Evolutionary conservation across 2,888 invertebrate species (phyloP).

Genomic region (Troilus luridus): DNA sequence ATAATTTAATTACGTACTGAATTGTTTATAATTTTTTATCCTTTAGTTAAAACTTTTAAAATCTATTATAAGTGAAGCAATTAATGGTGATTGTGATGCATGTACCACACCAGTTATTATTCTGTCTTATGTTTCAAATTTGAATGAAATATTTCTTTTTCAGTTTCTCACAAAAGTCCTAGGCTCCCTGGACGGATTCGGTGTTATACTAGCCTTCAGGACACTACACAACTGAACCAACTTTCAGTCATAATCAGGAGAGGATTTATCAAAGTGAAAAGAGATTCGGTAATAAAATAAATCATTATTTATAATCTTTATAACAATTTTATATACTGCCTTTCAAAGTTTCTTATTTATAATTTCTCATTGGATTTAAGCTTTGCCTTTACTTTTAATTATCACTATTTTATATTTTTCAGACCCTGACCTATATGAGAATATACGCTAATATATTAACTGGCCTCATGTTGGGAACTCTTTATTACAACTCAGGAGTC

Average conservation of each 20-base stretch:
- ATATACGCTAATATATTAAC: constrained; percentile 81
- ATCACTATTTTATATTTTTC: constrained; percentile 66
- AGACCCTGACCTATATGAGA: constrained; percentile 85
- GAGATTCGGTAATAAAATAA: constrained; percentile 65
- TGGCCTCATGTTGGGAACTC: constrained; percentile 82
- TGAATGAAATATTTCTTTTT: neutral
- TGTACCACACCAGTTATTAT: too few relatives aligned
- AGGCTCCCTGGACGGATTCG: constrained; percentile 63
- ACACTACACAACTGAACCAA: constrained; percentile 81
- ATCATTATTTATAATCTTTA: neutral
- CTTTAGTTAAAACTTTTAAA: neutral
- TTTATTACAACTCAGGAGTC: constrained; percentile 82
- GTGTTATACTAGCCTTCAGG: constrained; percentile 71
- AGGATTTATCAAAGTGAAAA: constrained; percentile 80
- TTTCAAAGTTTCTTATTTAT: neutral
- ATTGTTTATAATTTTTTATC: neutral
- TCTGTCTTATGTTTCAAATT: neutral
- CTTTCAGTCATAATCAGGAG: constrained; percentile 79
- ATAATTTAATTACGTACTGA: neutral
- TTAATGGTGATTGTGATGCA: too few relatives aligned
- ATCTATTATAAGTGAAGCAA: too few relatives aligned
- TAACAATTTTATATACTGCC: neutral
- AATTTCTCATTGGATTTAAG: neutral
- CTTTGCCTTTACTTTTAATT: neutral
- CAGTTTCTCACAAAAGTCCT: constrained; percentile 63